These are phyloP conservation scores for Podargus strigoides DNA, from an alignment of 2,797 vertebrate genomes.

Conservation along the genomic window DNA sequence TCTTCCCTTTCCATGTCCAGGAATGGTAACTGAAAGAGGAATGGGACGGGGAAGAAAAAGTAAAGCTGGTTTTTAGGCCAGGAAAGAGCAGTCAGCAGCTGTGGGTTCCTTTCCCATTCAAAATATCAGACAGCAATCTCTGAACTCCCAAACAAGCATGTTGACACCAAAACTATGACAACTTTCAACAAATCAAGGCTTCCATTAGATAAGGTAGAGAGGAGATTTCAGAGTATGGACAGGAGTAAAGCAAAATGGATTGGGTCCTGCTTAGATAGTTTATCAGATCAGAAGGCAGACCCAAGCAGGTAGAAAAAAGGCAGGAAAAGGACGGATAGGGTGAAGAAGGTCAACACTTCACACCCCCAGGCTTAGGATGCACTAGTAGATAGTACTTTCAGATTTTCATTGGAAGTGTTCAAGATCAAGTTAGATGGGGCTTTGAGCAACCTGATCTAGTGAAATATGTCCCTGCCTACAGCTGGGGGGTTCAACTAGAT, in stretches of 20 bases:
- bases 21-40: neutral
- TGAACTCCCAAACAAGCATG: neutral
- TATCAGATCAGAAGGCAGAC: neutral
- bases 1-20: neutral
- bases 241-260: neutral
- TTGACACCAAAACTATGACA: neutral
- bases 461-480: neutral
- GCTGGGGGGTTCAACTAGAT: no score
- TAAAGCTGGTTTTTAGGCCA: neutral
- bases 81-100: neutral
- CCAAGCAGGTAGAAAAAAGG: neutral
- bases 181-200: neutral
- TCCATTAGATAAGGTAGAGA: neutral
- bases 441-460: neutral
- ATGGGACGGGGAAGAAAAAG: no score
- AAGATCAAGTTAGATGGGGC: neutral
- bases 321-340: neutral
- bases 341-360: neutral
- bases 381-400: neutral
- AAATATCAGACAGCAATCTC: neutral
- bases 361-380: neutral
- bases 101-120: neutral
- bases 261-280: neutral
- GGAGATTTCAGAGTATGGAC: neutral
- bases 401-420: neutral